Conservation (phyloP, 2,113 vertebrate genomes). For the Ellobius talpinus region DNA sequence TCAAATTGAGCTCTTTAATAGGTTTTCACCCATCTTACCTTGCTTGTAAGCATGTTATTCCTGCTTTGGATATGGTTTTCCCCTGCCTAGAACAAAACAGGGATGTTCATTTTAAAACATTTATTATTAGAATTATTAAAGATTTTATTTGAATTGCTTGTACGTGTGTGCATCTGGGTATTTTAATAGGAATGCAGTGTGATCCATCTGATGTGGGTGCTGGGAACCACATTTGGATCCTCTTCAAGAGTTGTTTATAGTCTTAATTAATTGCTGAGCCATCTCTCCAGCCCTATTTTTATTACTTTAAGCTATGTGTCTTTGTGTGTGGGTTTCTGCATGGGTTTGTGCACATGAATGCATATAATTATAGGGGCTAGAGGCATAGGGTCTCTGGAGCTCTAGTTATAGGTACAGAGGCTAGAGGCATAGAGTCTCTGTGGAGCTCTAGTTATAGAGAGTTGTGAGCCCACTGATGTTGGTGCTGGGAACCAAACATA, state of each 20-base stretch:
- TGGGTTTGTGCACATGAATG: neutral
- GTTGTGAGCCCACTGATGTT: neutral
- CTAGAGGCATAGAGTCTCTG: neutral
- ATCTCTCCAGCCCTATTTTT: neutral
- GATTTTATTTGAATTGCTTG: slow-evolving; percentile 31
- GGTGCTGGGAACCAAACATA: neutral
- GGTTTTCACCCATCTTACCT: slow-evolving; percentile 12
- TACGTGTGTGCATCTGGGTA: neutral
- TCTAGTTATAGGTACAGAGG: neutral
- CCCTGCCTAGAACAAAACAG: neutral
- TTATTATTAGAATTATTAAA: neutral
- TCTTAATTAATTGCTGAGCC: neutral
- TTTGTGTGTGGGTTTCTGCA: neutral
- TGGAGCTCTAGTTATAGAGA: neutral
- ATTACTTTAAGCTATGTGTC: neutral
- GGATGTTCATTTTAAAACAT: neutral
- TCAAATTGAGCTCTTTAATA: slow-evolving; percentile 55
- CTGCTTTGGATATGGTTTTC: slow-evolving; percentile 49
- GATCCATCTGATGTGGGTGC: neutral
- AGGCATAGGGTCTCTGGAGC: neutral
- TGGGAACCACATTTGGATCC: neutral
- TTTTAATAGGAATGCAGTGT: neutral
- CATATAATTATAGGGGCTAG: no score
- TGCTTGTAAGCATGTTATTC: slow-evolving; percentile 31
- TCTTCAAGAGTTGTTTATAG: neutral